phyloP scores from a whole-genome alignment of 2,113 vertebrate genomes.

The Mugil cephalus region DNA sequence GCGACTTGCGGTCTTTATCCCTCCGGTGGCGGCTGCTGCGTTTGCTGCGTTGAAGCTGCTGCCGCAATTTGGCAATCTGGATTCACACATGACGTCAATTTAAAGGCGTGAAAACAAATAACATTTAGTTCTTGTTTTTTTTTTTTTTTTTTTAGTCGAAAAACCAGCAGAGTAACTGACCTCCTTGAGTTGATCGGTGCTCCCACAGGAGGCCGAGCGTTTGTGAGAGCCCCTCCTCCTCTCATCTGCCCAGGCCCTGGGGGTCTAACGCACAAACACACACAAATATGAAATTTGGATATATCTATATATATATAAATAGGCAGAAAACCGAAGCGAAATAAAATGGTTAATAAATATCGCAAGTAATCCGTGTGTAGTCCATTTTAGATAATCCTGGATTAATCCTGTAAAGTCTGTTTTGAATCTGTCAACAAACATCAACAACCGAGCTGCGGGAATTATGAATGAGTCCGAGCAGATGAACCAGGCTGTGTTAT shows the following conservation, averaged over 20 bases:
- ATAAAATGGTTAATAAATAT: no score
- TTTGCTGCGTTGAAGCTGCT: slow-evolving; percentile 98
- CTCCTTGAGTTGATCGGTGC: slow-evolving; percentile 98
- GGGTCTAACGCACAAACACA: slow-evolving; percentile 86
- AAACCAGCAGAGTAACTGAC: slow-evolving; percentile 75
- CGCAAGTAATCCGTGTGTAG: no score
- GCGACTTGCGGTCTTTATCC: slow-evolving; percentile 97
- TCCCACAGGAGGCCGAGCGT: slow-evolving; percentile 97
- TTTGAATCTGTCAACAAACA: no score
- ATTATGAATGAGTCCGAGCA: no score
- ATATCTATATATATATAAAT: no score
- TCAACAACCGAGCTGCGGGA: no score
- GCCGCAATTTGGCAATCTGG: slow-evolving; percentile 97
- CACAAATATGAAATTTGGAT: background rate
- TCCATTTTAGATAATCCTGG: no score
- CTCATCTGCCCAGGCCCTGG: slow-evolving; percentile 98
- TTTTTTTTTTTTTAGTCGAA: background rate
- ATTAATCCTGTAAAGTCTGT: no score
- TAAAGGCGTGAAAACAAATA: no score
- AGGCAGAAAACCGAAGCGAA: no score
- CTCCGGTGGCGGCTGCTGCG: slow-evolving; percentile 98
- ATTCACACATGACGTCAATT: background rate
- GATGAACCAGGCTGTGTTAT: no score
- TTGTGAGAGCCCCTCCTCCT: slow-evolving; percentile 94
- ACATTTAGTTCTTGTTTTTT: no score